phyloP scores from a whole-genome alignment of 2,797 vertebrate species.

The Myiothlypis chrysogaster region DNA sequence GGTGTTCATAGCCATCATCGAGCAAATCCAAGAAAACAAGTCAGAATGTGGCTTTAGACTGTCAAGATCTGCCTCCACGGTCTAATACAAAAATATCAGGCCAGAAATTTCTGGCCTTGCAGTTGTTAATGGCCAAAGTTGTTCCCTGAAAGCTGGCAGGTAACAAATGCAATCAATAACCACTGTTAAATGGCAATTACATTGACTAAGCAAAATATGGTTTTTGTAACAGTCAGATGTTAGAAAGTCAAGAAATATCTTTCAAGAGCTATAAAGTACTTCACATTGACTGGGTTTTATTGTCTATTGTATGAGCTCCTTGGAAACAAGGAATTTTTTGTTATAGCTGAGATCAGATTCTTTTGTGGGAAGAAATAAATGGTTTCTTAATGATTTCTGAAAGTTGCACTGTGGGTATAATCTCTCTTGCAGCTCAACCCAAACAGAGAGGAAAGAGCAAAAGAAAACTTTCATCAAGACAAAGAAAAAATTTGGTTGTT shows the following conservation, averaged over 20 bases:
- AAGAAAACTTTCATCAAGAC: not conserved
- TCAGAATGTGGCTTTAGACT: not conserved
- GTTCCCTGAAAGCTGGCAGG: not conserved
- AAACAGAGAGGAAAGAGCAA: not conserved
- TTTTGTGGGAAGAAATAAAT: slow-evolving; percentile 20
- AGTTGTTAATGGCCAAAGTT: not conserved
- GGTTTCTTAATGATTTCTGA: not conserved
- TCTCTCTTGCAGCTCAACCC: not conserved
- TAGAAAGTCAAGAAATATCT: not conserved
- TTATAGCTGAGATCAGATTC: not conserved
- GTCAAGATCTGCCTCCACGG: not conserved
- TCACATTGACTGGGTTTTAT: not conserved
- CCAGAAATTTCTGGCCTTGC: not conserved
- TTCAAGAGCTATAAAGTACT: not conserved
- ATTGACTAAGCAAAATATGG: slow-evolving; percentile 1
- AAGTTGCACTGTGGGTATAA: not conserved
- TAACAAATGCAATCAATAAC: not conserved
- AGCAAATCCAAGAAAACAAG: not conserved
- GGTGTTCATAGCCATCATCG: not conserved
- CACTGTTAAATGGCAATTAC: not conserved
- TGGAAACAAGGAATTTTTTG: not conserved
- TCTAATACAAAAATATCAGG: not conserved
- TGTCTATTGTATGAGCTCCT: not conserved
- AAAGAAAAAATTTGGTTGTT: not conserved
- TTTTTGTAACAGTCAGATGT: not conserved